Evolutionary conservation across 2,797 vertebrate genomes (phyloP), one percentile per base, ranked within the genome.

Genomic region (Telmatherina bonti): DNA sequence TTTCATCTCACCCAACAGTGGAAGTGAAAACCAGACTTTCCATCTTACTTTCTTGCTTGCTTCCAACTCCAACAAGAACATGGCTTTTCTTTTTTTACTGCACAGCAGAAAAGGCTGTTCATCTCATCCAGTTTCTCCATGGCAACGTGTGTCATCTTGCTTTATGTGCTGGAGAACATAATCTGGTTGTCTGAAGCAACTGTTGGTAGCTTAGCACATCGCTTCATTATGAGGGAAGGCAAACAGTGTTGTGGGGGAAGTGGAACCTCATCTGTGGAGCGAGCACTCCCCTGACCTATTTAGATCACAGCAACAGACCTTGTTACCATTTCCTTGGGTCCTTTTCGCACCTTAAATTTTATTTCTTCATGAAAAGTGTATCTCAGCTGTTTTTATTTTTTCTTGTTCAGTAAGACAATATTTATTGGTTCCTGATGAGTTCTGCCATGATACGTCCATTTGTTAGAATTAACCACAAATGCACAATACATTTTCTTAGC

Each of bases 231-330:
- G 63, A 74, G 54, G 59, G 75, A 69, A 64, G 70, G 80, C 41
- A 52, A 68, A 62, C 57, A 26, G 43, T 51, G 57, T 73, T n/a
- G 55, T 62, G 80, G 74, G 79, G 75, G 84, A 36, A 68, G 77
- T 57, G 52, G 72, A 81, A 43, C 66, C 84, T 88, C 88, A 74
- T 80, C 85, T 85, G 92, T 90, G 81, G 64, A 78, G 74, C 27
- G 66, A 81, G 85, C 65, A 60, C 82, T 88, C 84, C 72, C 72
- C 83, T 93, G 92, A 91, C 92, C 91, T 91, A 91, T 88, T 93
- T 92, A 85, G 71, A 90, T 82, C 85, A 82, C 78, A 68, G 60
- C 53, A 65, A 72, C 69, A 66, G 73, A 64, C 72, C 79, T 83
- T 83, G 78, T 88, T 83, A 57, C 65, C 52, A 30, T 56, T 33